Conservation (phyloP, 2,113 vertebrate species). For the Salvelinus namaycush region DNA sequence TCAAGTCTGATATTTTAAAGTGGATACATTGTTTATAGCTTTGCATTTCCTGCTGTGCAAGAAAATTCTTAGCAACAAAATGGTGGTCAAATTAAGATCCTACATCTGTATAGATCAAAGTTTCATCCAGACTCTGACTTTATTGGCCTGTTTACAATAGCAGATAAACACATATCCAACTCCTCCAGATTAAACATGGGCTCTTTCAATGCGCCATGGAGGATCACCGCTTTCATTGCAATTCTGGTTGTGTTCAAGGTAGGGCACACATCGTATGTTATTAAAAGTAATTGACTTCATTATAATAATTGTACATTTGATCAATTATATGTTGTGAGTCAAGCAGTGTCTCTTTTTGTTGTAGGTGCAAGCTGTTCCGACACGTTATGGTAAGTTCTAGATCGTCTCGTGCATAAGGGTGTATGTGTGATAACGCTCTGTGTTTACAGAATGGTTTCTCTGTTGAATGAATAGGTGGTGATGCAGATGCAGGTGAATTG, state of each 20-base stretch:
- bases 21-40: too few relatives aligned
- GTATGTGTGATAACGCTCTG: neutral
- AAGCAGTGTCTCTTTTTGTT: slow-evolving; percentile 7
- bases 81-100: too few relatives aligned
- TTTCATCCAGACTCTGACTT: slow-evolving; percentile 37
- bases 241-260: slow-evolving; percentile 55
- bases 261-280: neutral
- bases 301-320: neutral
- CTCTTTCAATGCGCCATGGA: slow-evolving; percentile 16
- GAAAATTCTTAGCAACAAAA: too few relatives aligned
- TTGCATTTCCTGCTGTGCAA: too few relatives aligned
- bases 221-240: slow-evolving; percentile 30
- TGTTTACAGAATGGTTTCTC: neutral
- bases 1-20: too few relatives aligned
- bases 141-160: slow-evolving; percentile 18
- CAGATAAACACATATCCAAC: slow-evolving; percentile 5
- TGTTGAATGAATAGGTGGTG: slow-evolving; percentile 38
- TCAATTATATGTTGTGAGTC: neutral
- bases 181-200: slow-evolving; percentile 41
- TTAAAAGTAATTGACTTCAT: neutral
- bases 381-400: slow-evolving; percentile 44
- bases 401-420: neutral
- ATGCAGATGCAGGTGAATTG: slow-evolving; percentile 68
- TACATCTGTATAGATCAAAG: slow-evolving; percentile 54
- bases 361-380: slow-evolving; percentile 58